Percentiles rank a stretch among this genome's conserved stretches.
phyloP scores from a whole-genome alignment of 2,113 vertebrate genomes.

The Amazona guildingii region DNA sequence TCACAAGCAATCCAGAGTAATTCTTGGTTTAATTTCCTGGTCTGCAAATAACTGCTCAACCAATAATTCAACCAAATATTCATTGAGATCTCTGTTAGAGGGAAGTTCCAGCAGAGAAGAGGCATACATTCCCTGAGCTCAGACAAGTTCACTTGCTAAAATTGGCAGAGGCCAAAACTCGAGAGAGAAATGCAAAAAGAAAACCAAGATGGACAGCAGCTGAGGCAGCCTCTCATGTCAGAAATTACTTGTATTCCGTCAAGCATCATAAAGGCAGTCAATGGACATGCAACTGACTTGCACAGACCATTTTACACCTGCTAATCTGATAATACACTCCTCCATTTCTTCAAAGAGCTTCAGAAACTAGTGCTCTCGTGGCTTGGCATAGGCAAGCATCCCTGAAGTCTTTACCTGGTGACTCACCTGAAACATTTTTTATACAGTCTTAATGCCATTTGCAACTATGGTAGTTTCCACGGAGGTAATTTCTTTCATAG shows the following conservation, averaged over 20 bases:
- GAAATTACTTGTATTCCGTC: background rate
- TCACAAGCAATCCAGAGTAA: background rate
- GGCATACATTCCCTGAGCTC: background rate
- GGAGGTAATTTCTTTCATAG: background rate
- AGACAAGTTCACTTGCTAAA: background rate
- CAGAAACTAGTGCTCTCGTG: rapidly evolving
- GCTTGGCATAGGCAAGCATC: background rate
- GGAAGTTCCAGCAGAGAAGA: background rate
- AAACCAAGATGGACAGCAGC: background rate
- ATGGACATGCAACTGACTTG: background rate
- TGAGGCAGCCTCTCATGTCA: background rate
- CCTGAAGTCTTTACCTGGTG: background rate
- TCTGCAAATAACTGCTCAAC: background rate
- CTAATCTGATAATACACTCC: background rate
- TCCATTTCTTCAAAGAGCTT: background rate
- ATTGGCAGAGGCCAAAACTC: background rate
- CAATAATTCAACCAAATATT: background rate
- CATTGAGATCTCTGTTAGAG: background rate
- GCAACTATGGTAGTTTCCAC: background rate
- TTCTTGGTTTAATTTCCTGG: background rate
- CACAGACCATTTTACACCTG: background rate
- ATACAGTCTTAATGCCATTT: background rate
- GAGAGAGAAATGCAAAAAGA: background rate
- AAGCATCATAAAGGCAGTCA: background rate
- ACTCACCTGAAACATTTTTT: background rate